Conservation (phyloP, 2,888 invertebrate genomes). For the Eumacrocentrus americanus region DNA sequence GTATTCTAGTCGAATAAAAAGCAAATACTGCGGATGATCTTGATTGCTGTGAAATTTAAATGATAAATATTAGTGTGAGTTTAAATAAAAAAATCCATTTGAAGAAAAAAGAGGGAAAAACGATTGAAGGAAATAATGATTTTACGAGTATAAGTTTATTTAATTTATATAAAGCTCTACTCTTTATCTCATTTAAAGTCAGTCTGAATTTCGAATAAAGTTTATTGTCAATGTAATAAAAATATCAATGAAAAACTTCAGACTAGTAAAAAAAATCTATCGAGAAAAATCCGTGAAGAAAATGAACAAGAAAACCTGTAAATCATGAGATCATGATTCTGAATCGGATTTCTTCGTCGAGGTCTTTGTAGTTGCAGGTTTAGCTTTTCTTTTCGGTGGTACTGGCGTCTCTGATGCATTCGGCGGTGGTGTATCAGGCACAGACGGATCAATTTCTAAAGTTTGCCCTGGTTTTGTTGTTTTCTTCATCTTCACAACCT, state of each 20-base stretch:
- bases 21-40: too few species aligned
- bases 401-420: conserved; percentile 58
- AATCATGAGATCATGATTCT: conserved; percentile 38
- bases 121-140: not conserved
- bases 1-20: too few species aligned
- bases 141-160: not conserved
- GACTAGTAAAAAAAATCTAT: too few species aligned
- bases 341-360: conserved; percentile 42
- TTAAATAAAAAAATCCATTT: too few species aligned
- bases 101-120: too few species aligned
- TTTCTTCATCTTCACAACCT: conserved; percentile 64
- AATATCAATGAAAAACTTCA: not conserved
- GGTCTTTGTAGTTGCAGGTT: conserved; percentile 39
- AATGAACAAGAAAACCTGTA: not conserved
- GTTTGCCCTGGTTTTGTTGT: conserved; percentile 47
- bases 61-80: too few species aligned
- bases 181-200: not conserved
- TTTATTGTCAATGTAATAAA: not conserved
- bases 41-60: too few species aligned
- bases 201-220: not conserved
- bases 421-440: conserved; percentile 64
- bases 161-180: not conserved
- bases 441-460: conserved; percentile 60
- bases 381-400: conserved; percentile 60
- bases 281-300: not conserved